phyloP scores from a whole-genome alignment of 2,888 invertebrate species.

The Stictocephala bisonia region DNA sequence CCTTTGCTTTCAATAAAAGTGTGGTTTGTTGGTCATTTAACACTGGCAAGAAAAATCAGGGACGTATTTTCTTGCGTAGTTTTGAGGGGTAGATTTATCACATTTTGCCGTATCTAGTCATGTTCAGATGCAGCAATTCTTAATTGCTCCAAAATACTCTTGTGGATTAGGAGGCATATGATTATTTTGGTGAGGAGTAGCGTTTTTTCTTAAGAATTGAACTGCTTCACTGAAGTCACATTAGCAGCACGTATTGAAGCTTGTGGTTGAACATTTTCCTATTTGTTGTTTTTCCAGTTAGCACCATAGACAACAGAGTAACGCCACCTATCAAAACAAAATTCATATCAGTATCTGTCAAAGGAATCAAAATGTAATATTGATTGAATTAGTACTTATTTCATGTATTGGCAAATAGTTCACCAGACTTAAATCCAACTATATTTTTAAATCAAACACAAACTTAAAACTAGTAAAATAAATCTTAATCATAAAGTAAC shows the following conservation, averaged over 20 bases:
- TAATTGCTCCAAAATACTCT: conserved; percentile 20
- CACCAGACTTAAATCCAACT: no score
- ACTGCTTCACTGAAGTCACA: background rate
- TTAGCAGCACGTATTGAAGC: background rate
- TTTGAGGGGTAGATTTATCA: conserved; percentile 12
- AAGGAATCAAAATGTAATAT: background rate
- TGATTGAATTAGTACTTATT: background rate
- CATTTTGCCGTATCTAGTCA: background rate
- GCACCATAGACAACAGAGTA: no score
- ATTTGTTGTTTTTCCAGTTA: no score
- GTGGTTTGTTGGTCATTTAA: background rate
- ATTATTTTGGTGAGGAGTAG: background rate
- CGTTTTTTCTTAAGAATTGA: background rate
- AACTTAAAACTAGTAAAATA: no score
- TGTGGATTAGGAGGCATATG: background rate
- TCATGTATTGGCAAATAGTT: no score
- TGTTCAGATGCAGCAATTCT: conserved; percentile 1
- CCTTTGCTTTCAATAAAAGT: conserved; percentile 6
- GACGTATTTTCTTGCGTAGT: conserved; percentile 1
- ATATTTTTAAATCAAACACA: no score
- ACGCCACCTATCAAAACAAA: background rate
- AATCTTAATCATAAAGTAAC: no score
- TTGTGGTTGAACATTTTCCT: background rate
- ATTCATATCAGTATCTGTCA: background rate
- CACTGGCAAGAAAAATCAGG: background rate